Evolutionary conservation across 2,113 vertebrate genomes (phyloP), one percentile per base, ranked within the genome.

Genomic region (Pao palembangensis): DNA sequence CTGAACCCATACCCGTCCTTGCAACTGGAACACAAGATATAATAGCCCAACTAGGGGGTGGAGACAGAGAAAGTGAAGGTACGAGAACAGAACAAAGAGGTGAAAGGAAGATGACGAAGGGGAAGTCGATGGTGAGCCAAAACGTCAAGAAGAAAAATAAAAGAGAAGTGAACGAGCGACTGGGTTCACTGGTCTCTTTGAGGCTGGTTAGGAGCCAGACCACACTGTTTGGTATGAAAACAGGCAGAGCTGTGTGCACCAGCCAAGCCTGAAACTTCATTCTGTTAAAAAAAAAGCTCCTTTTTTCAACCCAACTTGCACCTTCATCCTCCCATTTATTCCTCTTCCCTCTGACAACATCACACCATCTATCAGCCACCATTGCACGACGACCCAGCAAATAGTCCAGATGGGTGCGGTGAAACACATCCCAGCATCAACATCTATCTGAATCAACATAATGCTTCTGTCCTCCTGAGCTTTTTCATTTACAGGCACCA

Each of bases 171-270:
- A 53, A 55, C 1, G 23, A 55, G 51, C 5, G 28, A 34, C 41
- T 58, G 57, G 50, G 69, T 51, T 58, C 69, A 61, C 44, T 68
- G 69, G 58, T 71, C 18, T 41, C 63, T n/a, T 59, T 54, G 62
- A 67, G 43, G 50, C 51, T 84, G 81, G 77, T 76, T 34, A 38
- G 50, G 54, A 58, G 78, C 80, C 80, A 79, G 74, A 69, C 56
- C 48, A 20, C 44, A 85, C 70, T 48, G 58, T 64, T 82, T 60
- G 57, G 75, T 81, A 67, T 82, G 80, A 83, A 86, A 81, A 88
- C 86, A 88, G 85, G 69, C 82, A 78, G 54, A 78, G 76, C 82
- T 78, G 84, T 88, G 86, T 86, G 82, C 52, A 8, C 57, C 75
- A 76, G 88, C 86, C 88, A 85, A 84, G 81, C 61, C 79, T 54